Evolutionary conservation across 2,797 vertebrate genomes (phyloP).

Genomic region (Cirrhinus molitorella): DNA sequence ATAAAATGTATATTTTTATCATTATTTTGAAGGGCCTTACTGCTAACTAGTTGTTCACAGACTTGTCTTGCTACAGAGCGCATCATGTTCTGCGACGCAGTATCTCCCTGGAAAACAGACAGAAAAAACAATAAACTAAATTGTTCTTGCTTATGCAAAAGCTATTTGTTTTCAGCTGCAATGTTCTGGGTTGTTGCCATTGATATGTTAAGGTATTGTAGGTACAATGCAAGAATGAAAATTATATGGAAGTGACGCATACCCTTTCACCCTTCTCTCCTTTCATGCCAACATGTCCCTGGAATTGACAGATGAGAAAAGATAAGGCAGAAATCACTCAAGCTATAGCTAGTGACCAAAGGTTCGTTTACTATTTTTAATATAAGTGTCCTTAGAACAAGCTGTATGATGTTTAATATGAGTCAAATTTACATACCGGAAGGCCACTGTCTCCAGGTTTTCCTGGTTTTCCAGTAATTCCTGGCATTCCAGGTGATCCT

Average conservation of each 20-base stretch:
- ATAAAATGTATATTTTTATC: not conserved
- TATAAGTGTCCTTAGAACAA: not conserved
- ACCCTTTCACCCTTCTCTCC: slow-evolving; percentile 98
- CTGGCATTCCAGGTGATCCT: slow-evolving; percentile 92
- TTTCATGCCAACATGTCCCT: slow-evolving; percentile 91
- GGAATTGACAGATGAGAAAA: slow-evolving; percentile 66
- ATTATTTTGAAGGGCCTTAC: slow-evolving; percentile 70
- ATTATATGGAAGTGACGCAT: slow-evolving; percentile 64
- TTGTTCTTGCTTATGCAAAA: not conserved
- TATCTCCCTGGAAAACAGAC: slow-evolving; percentile 85
- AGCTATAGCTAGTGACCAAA: not conserved
- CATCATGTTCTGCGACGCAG: slow-evolving; percentile 98
- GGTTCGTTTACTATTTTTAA: not conserved
- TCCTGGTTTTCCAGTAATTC: slow-evolving; percentile 91
- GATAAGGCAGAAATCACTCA: not conserved
- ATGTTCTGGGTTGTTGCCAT: not conserved
- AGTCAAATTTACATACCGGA: slow-evolving; percentile 80
- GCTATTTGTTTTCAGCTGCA: not conserved
- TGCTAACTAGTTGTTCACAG: slow-evolving; percentile 96
- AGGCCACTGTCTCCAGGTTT: slow-evolving; percentile 91
- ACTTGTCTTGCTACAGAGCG: slow-evolving; percentile 99
- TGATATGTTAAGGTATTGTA: not conserved
- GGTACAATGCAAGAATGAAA: not conserved
- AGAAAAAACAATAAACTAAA: slow-evolving; percentile 11
- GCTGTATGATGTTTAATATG: not conserved